Conservation (phyloP, 2,113 vertebrate genomes). For the Zosterops lateralis region DNA sequence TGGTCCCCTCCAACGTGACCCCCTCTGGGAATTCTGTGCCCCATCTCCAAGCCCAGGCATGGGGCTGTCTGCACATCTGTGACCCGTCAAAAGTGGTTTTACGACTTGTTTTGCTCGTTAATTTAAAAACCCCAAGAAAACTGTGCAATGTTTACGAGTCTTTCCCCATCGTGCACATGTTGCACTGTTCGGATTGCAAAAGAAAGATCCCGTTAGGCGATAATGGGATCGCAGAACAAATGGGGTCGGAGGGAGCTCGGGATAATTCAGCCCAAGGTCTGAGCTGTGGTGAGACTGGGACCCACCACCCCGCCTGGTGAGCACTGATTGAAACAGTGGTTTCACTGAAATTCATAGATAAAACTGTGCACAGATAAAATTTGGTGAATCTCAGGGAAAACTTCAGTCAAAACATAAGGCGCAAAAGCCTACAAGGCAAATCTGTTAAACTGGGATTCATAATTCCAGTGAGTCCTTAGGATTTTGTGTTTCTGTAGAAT, state of each 20-base stretch:
- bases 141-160: fast-evolving
- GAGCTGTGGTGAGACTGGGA: background rate
- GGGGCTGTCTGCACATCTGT: background rate
- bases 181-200: background rate
- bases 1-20: background rate
- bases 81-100: background rate
- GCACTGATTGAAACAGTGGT: background rate
- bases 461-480: background rate
- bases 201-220: background rate
- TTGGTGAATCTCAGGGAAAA: background rate
- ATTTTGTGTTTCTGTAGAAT: background rate
- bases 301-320: fast-evolving
- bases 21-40: background rate
- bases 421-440: background rate
- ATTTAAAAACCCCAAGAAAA: background rate
- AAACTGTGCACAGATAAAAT: background rate
- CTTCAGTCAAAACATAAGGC: background rate
- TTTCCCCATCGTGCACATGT: fast-evolving
- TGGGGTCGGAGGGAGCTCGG: background rate
- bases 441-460: background rate
- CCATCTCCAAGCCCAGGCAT: fast-evolving
- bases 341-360: background rate
- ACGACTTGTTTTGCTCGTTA: background rate
- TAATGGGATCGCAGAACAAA: background rate
- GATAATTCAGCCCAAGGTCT: background rate